Evolutionary conservation across 1,140 invertebrate genomes (phyloP), one percentile per base, ranked within the genome.

Genomic region (Drosophila sp.): DNA sequence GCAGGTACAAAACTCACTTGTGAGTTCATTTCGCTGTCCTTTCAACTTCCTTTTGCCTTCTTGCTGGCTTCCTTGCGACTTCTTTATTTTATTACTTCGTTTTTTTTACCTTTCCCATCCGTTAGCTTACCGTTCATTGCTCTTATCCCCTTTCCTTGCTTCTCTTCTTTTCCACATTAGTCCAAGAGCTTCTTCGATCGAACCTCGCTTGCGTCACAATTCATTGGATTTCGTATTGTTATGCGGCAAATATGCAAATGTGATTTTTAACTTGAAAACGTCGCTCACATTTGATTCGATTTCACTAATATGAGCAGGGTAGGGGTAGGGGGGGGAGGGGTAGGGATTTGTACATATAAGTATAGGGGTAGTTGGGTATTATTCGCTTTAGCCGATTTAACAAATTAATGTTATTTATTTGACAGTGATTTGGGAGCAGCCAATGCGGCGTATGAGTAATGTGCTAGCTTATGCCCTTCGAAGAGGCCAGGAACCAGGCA

Each of bases 191-290:
- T 40, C 11, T 45, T 36, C 29, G 54, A 25, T 14, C 50, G 58
- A 43, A 59, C 21, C 14, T 32, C 62, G 58, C 65, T 87, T 74
- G 65, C 76, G 78, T 73, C 78, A 89, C 86, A 82, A 73, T 77
- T 69, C 86, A 90, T 90, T 90, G 76, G 50, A 61, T 73, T 73
- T 41, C 78, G 80, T 89, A 90, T 87, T 90, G 86, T 90, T 90
- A 90, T 90, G 78, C 74, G 66, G 57, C 62, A 76, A 90, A 90
- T 90, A 90, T 90, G 87, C 69, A 90, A 90, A 90, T 90, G 79
- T 75, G 87, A 84, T 86, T 81, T 81, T 90, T 90, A 90, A 80
- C 87, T 90, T 76, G 41, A 72, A 66, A 79, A 40, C 56, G 54
- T 41, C 40, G 57, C 76, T 73, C 40, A 50, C 53, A 65, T 78